A percentile compares a stretch with the other conserved stretches of the same genome.
These are phyloP conservation scores for Excalfactoria chinensis DNA, from an alignment of 2,113 vertebrate species.

Conservation along the genomic window DNA sequence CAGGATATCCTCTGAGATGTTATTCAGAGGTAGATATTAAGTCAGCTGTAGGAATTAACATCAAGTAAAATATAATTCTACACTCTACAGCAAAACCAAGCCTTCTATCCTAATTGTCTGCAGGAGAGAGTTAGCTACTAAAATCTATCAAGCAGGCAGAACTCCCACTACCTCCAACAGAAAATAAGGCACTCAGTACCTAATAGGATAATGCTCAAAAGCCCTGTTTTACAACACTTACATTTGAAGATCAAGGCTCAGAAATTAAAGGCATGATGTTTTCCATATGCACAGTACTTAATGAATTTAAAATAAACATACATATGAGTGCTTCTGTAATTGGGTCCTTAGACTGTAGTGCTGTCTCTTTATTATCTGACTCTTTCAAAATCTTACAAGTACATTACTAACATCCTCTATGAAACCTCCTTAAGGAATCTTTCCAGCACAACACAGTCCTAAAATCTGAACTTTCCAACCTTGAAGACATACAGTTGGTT, in stretches of 20 bases:
- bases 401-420: not conserved
- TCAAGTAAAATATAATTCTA: slow-evolving; percentile 19
- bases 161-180: not conserved
- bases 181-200: not conserved
- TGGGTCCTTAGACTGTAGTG: slow-evolving; percentile 37
- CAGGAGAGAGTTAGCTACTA: not conserved
- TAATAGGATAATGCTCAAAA: slow-evolving; percentile 22
- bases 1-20: slow-evolving; percentile 33
- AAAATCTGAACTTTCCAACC: not conserved
- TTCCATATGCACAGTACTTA: slow-evolving; percentile 52
- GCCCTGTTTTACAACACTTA: slow-evolving; percentile 25
- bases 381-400: slow-evolving; percentile 13
- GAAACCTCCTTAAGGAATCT: slow-evolving; percentile 1
- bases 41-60: slow-evolving; percentile 15
- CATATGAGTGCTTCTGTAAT: slow-evolving; percentile 46
- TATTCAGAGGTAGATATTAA: not conserved
- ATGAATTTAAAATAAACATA: slow-evolving; percentile 61
- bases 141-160: not conserved
- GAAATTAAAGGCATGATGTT: slow-evolving; percentile 41
- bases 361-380: slow-evolving; percentile 28
- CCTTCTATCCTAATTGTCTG: not conserved
- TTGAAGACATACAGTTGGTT: not conserved
- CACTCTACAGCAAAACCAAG: slow-evolving; percentile 10
- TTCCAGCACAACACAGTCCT: not conserved
- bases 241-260: slow-evolving; percentile 56